Conservation (phyloP, 2,888 invertebrate species). For the Cryptus viduatorius region DNA sequence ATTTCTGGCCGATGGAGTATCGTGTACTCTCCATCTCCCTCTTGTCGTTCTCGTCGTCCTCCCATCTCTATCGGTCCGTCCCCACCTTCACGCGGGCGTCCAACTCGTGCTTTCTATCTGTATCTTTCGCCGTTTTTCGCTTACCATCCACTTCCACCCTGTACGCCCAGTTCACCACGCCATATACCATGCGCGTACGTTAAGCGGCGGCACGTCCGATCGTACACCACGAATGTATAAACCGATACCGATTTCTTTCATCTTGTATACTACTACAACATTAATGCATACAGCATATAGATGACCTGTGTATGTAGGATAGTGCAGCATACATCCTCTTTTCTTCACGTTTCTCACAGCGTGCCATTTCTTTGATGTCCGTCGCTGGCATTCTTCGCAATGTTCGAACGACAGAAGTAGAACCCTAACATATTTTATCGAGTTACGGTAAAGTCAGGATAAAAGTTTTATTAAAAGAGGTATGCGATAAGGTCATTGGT, state of each 20-base stretch:
- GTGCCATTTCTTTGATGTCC: too few relatives aligned
- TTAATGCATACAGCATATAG: neutral
- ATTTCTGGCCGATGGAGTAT: conserved; percentile 80
- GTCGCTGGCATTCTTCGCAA: neutral
- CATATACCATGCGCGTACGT: conserved; percentile 61
- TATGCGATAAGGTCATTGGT: too few relatives aligned
- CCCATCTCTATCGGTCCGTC: conserved; percentile 45
- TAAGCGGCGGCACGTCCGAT: conserved; percentile 71
- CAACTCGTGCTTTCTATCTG: conserved; percentile 13
- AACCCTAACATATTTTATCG: neutral
- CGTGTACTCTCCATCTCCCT: conserved; percentile 71
- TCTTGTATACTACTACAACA: conserved; percentile 30
- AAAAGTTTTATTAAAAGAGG: too few relatives aligned
- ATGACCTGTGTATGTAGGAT: neutral
- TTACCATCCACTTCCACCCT: conserved; percentile 40
- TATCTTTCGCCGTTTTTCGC: conserved; percentile 6
- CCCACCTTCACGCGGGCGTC: conserved; percentile 1
- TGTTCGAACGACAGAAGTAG: neutral
- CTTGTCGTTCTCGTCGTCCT: conserved; percentile 34
- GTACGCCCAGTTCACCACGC: conserved; percentile 51
- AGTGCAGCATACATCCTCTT: neutral
- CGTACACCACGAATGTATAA: conserved; percentile 68
- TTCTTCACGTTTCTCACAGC: neutral
- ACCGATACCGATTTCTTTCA: conserved; percentile 57
- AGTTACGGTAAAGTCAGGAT: neutral